Base-by-base conservation (phyloP, 2,113 vertebrate species). In the Sinocyclocheilus maitianheensis region DNA sequence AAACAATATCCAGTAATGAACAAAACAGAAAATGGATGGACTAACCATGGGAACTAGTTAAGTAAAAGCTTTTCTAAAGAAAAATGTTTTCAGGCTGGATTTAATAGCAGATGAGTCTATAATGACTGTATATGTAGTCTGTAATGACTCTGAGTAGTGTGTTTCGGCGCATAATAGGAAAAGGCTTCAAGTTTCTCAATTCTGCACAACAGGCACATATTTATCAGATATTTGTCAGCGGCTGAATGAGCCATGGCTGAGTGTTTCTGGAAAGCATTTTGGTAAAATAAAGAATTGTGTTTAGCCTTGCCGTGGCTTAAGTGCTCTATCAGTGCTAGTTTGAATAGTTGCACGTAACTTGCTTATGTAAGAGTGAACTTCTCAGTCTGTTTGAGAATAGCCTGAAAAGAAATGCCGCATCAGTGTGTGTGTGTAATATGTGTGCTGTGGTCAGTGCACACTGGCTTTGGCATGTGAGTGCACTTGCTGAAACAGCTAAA, bases 401-500 rank as follows among this genome's bases (percentile, higher is more conserved):
- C 58, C 58, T 63, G 55, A 80, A 63, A 80, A 78, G 18, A 60
- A 82, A 69, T 6, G 43, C 43, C 48, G 60, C 75, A 40, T 77
- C 37, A 37, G 60, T 78, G 58, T 85, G 58, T 77, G 69, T 58
- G 79, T 65, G 34, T 81, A 14, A 55, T 65, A 20, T 48, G 40
- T 67, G n/a, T 48, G 79, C 51, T 26, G 62, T 26, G 37, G 37
- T 63, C 34, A 80, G 58, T 63, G 77, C 40, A 7, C 58, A 24
- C 34, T 43, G 77, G 77, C 14, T 40, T 79, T 79, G 53, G 40
- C 14, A 22, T 82, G 20, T 80, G 80, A 82, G 80, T 69, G 43
- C 43, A 69, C 60, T 67, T 82, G 60, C 60, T 69, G 60, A 67
- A 69, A 82, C 80, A 82, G 80, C 40, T 82, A 67, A 82, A 82